These are phyloP conservation scores for Sisyra nigra DNA, from an alignment of 2,888 invertebrate genomes.

Conservation along the genomic window DNA sequence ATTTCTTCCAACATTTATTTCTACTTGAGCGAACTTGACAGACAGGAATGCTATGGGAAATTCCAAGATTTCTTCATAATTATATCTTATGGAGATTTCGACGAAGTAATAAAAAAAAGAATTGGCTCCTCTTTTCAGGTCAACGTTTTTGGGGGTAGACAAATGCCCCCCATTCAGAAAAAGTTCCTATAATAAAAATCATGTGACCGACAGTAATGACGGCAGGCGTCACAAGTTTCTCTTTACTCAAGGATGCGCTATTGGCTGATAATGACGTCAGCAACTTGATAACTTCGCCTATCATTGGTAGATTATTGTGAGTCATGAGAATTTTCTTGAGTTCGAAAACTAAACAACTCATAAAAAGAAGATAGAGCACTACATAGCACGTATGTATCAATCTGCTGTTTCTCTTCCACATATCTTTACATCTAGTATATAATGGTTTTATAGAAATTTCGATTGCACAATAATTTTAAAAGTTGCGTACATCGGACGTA, in stretches of 20 bases:
- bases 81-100: too few relatives aligned
- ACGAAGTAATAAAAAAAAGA: too few relatives aligned
- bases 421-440: background rate
- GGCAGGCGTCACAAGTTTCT: too few relatives aligned
- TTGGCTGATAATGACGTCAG: constrained; percentile 1
- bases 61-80: too few relatives aligned
- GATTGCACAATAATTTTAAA: constrained; percentile 2
- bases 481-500: background rate
- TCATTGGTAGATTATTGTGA: background rate
- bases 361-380: background rate
- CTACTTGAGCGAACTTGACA: too few relatives aligned
- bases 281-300: background rate
- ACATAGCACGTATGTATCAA: background rate
- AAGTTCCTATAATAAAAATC: too few relatives aligned
- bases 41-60: too few relatives aligned
- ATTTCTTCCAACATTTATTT: too few relatives aligned
- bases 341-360: background rate
- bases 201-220: too few relatives aligned
- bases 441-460: background rate
- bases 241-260: background rate
- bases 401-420: background rate
- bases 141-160: too few relatives aligned
- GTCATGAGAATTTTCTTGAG: background rate
- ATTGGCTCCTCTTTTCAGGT: too few relatives aligned
- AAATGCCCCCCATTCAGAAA: too few relatives aligned